These are phyloP conservation scores for Brachypodius melanocephalos DNA, from an alignment of 2,113 vertebrate genomes.

Conservation along the genomic window DNA sequence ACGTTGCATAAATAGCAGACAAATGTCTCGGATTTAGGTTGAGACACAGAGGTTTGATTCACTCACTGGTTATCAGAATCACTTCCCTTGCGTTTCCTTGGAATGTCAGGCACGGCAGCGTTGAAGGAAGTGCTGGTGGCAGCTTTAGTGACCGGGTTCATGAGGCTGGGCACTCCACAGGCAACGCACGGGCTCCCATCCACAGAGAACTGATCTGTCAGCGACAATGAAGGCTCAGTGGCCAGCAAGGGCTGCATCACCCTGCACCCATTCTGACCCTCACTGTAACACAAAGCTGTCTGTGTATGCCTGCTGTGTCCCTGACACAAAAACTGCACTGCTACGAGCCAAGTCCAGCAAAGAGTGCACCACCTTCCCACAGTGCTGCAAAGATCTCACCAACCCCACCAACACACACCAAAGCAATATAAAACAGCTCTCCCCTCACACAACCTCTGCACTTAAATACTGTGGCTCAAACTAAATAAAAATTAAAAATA, in stretches of 20 bases:
- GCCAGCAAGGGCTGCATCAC: background rate
- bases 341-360: background rate
- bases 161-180: constrained; percentile 66
- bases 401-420: background rate
- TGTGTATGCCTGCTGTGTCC: background rate
- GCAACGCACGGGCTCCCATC: constrained; percentile 65
- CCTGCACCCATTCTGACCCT: background rate
- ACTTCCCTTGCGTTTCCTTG: constrained; percentile 86
- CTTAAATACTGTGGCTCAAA: background rate
- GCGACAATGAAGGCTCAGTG: background rate
- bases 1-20: background rate
- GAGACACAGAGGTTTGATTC: background rate
- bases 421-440: background rate
- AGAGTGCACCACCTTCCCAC: background rate
- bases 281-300: accelerated
- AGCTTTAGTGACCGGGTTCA: constrained; percentile 63
- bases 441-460: background rate
- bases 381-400: background rate
- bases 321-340: background rate
- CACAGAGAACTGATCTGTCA: constrained; percentile 72
- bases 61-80: constrained; percentile 84
- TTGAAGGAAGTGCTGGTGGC: constrained; percentile 59
- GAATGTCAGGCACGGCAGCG: constrained; percentile 66
- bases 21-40: background rate
- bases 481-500: background rate